A percentile compares a stretch with the other conserved stretches of the same genome.
Conservation (phyloP, 1,140 invertebrate species). For the Arctopsyche grandis region DNA sequence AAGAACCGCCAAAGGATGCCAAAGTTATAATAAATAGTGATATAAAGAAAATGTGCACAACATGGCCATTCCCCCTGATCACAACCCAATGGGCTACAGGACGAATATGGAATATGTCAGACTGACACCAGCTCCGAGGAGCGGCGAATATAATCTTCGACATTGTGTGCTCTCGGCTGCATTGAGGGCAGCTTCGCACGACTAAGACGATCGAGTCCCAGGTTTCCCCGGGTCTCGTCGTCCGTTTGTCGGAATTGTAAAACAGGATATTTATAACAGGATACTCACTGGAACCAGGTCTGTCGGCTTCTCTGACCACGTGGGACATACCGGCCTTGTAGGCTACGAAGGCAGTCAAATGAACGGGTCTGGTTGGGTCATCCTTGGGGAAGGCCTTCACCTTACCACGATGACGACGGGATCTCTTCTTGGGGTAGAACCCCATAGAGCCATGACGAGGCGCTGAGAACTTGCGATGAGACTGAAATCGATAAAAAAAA, state of each 20-base stretch:
- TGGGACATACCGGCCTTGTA: conserved; percentile 99
- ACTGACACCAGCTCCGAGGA: conserved; percentile 58
- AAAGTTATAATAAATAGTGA: neutral
- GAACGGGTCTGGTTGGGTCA: conserved; percentile 95
- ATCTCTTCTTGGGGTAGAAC: conserved; percentile 98
- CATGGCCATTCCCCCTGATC: conserved; percentile 70
- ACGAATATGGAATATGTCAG: conserved; percentile 69
- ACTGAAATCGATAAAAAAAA: conserved; percentile 70
- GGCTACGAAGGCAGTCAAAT: conserved; percentile 96
- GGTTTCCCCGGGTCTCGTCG: conserved; percentile 32
- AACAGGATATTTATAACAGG: neutral
- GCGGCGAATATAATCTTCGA: conserved; percentile 62
- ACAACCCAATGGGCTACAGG: conserved; percentile 67
- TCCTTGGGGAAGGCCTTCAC: conserved; percentile 99
- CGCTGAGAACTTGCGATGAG: conserved; percentile 99
- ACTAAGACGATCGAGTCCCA: conserved; percentile 30
- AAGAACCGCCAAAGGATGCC: neutral
- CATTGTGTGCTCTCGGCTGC: conserved; percentile 56
- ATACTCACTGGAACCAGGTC: conserved; percentile 98
- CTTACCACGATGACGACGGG: conserved; percentile 95
- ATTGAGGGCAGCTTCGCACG: conserved; percentile 49
- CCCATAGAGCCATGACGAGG: conserved; percentile 99
- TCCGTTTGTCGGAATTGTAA: conserved; percentile 36
- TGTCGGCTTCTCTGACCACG: conserved; percentile 97
- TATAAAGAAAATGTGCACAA: conserved; percentile 60